Evolutionary conservation across 2,888 invertebrate species (phyloP).

Genomic region (Tineola bisselliella): DNA sequence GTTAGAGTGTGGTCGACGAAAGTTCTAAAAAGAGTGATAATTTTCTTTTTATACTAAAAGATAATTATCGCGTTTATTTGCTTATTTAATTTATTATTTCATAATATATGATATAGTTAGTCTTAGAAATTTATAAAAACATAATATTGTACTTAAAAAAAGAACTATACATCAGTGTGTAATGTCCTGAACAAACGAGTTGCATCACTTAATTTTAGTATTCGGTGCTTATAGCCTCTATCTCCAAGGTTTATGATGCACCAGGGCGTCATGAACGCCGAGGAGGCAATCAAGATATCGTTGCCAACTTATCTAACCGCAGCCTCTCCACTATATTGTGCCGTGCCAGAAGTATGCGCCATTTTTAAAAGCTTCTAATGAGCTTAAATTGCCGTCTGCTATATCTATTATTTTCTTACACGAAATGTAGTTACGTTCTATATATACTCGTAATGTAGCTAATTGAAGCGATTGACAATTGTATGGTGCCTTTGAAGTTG

Average conservation of each 20-base stretch:
- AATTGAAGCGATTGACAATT: too few species aligned
- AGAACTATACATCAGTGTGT: background rate
- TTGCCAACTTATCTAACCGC: background rate
- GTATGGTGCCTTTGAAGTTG: too few species aligned
- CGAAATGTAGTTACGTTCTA: too few species aligned
- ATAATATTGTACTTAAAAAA: background rate
- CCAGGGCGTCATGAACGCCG: background rate
- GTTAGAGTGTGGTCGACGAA: too few species aligned
- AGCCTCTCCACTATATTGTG: background rate
- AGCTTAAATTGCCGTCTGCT: background rate
- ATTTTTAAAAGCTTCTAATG: conserved; percentile 3
- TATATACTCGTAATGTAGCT: too few species aligned
- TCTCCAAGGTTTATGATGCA: conserved; percentile 9
- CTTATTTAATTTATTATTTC: too few species aligned
- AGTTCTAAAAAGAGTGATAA: too few species aligned
- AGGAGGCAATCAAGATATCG: background rate
- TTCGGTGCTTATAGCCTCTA: background rate
- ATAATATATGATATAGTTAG: too few species aligned
- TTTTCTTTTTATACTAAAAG: too few species aligned
- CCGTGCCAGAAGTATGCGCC: background rate
- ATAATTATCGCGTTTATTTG: too few species aligned
- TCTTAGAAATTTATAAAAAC: too few species aligned
- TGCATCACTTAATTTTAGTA: background rate
- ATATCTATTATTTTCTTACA: too few species aligned
- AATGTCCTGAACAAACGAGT: background rate